These are phyloP conservation scores for Sterna hirundo DNA, from an alignment of 2,113 vertebrate species.

Conservation along the genomic window DNA sequence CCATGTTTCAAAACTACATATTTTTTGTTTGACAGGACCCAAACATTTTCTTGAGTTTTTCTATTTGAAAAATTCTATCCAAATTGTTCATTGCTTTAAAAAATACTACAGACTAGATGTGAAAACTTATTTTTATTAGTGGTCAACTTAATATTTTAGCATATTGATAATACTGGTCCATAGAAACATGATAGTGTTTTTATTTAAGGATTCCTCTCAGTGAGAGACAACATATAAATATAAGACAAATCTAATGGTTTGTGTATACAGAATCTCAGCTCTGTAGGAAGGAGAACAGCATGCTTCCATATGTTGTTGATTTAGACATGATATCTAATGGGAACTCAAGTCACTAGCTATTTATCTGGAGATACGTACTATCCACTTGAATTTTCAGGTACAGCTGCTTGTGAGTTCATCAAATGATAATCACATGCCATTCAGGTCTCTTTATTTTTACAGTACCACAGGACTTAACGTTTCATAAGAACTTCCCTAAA, in stretches of 20 bases:
- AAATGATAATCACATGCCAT: not conserved
- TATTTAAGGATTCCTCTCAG: not conserved
- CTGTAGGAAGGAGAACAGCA: not conserved
- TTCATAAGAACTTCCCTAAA: not conserved
- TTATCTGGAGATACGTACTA: not conserved
- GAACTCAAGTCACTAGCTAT: not conserved
- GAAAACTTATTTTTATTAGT: not conserved
- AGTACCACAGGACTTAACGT: not conserved
- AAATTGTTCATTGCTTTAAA: not conserved
- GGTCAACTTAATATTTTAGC: not conserved
- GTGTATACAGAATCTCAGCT: not conserved
- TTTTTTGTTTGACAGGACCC: not conserved
- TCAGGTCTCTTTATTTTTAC: not conserved
- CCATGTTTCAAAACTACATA: not conserved
- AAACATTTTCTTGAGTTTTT: not conserved
- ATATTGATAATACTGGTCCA: too few relatives aligned
- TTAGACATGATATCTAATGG: not conserved
- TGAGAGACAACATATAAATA: not conserved
- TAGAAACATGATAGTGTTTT: not conserved
- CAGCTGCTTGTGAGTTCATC: not conserved
- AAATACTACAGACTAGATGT: not conserved
- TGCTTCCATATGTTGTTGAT: not conserved
- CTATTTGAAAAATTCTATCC: not conserved
- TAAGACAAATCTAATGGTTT: not conserved
- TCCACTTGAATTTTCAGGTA: not conserved